Evolutionary conservation across 2,888 invertebrate species (phyloP), one percentile per base, ranked within the genome.

Genomic region (Heliconius ismenius): DNA sequence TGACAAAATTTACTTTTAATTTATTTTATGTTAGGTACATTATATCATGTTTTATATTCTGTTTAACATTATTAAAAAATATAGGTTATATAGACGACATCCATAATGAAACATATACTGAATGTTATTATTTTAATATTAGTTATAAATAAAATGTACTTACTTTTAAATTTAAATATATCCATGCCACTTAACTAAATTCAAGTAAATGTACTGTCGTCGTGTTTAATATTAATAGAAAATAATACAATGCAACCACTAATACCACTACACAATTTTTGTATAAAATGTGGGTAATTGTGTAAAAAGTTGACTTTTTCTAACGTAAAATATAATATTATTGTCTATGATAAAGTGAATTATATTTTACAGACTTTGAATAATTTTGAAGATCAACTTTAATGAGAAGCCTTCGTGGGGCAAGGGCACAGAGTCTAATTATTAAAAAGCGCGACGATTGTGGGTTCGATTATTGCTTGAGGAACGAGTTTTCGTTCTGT

Each of bases 191-290:
- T 62, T 69, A 62, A 73, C 15, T 67, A 26, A 58, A 32, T 28
- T 81, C 79, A 78, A 81, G 80, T 79, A 81, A 74, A 69, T 32
- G 70, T 81, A 81, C 80, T 83, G 68, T 82, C 79, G 80, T 83
- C 80, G 79, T 60, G 32, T 24, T 58, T 58, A 36, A 58, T 18
- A 70, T 36, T 1, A 32, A 7, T 32, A 32, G 36, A 58, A 24
- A 70, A 0, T n/a, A 1, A 70, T 15, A 10, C 10, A 36, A 70
- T 24, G n/a, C n/a, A 15, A 70, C 10, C 13, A 39, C 4, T 39
- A 24, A n/a, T n/a, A 6, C 11, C 2, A 67, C 7, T 39, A 9
- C 15, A 67, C 36, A 39, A 39, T 67, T n/a, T n/a, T 36, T 7
- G n/a, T 70, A 36, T 28, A n/a, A 32, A 32, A 36, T 36, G 70